Base-by-base conservation (phyloP, 2,888 invertebrate genomes). In the Drosophila formosana region DNA sequence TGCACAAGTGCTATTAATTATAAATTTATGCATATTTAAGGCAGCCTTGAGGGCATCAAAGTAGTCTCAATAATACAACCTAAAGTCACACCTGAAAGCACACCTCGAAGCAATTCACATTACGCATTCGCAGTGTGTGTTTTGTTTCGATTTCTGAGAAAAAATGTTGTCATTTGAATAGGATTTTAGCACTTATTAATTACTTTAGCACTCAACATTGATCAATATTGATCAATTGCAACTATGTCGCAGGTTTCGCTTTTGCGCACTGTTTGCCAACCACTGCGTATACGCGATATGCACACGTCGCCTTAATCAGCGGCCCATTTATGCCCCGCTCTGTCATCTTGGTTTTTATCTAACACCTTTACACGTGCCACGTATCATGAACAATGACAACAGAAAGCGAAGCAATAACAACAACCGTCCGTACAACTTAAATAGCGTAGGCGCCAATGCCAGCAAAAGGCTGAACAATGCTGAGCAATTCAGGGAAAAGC, bases 281-380 rank as follows among this genome's bases (percentile, higher is more conserved):
- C 30, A 6, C 13, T 25, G 64, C 64, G 55, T 43, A 69, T 69
- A 56, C 60, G 65, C 55, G 34, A 64, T 52, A 30, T 32, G 23
- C 45, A 23, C 52, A 45, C 32, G 25, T 18, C 26, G 11, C 13
- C 37, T 50, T 53, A 49, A 57, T 49, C 58, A 43, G 52, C 43
- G 18, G 8, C 49, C 23, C 13, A 49, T 57, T 61, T 57, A 13
- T 52, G 50, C 11, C 37, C 9, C 26, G 3, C 39, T 25, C 18
- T 46, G 28, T 43, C 53, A 34, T 43, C 45, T 43, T 37, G 25
- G 32, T 43, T 58, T 62, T 62, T 46, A 70, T 66, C 58, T 75
- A 46, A 55, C 60, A 77, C 63, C 63, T 64, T 62, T 75, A 69
- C 70, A 80, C 81, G 84, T 80, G 83, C 68, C 60, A 49, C 9